Evolutionary conservation across 2,113 vertebrate species (phyloP).

Genomic region (Pomatorhinus ruficollis): DNA sequence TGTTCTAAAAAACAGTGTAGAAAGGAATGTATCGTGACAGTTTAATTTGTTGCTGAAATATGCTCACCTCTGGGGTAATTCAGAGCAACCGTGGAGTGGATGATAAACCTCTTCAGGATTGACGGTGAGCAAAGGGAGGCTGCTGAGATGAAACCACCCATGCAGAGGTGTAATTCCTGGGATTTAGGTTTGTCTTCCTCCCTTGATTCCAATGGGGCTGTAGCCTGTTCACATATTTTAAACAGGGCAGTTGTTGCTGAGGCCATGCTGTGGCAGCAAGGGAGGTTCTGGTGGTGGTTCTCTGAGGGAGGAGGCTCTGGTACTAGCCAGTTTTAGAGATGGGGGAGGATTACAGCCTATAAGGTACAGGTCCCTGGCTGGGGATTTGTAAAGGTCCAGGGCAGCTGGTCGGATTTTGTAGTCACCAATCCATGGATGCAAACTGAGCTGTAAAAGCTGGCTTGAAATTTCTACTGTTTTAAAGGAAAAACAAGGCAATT

Average conservation of each 20-base stretch:
- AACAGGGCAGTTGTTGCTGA: background rate
- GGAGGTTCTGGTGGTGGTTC: background rate
- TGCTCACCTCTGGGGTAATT: background rate
- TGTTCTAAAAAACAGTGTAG: background rate
- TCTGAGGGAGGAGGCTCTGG: background rate
- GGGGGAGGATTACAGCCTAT: background rate
- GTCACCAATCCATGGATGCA: background rate
- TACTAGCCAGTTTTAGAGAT: background rate
- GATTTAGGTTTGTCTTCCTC: background rate
- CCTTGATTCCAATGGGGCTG: background rate
- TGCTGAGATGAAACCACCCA: background rate
- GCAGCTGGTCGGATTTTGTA: background rate
- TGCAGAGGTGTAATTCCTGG: background rate
- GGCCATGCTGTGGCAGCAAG: background rate
- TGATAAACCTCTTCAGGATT: background rate
- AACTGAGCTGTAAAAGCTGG: background rate
- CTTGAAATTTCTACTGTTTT: background rate
- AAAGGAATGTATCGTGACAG: background rate
- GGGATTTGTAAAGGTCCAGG: background rate
- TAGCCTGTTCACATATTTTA: background rate
- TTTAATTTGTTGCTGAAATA: slow-evolving; percentile 43
- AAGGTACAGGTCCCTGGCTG: background rate
- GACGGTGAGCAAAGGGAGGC: background rate
- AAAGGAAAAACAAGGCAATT: background rate
- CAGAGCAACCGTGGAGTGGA: background rate